A percentile compares a stretch with the other conserved stretches of the same genome.
Evolutionary conservation across 2,797 vertebrate species (phyloP).

Genomic region (Rhincodon typus): DNA sequence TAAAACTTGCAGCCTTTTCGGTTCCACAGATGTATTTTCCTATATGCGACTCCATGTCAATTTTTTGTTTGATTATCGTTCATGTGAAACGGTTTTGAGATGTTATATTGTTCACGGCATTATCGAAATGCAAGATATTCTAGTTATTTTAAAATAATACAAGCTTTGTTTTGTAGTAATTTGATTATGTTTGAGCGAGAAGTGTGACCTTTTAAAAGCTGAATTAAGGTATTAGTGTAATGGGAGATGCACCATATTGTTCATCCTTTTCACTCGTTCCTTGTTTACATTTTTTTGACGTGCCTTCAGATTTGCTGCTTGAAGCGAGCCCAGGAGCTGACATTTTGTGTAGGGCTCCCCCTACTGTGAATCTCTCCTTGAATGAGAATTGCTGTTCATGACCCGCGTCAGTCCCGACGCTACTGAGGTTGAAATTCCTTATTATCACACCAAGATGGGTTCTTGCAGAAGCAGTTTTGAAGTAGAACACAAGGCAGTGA

Average conservation of each 20-base stretch:
- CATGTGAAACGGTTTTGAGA: neutral
- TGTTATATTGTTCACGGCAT: neutral
- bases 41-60: neutral
- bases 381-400: neutral
- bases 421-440: neutral
- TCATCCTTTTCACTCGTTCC: neutral
- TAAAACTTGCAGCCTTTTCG: neutral
- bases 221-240: too few species aligned
- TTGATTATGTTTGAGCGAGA: neutral
- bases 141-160: neutral
- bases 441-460: neutral
- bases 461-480: neutral
- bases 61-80: neutral
- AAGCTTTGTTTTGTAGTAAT: neutral
- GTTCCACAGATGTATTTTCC: neutral
- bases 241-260: too few species aligned
- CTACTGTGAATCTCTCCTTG: neutral
- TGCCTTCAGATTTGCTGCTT: neutral
- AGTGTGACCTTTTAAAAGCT: neutral
- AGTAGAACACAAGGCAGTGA: neutral
- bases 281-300: conserved; percentile 22
- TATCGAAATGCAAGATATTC: neutral
- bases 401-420: neutral
- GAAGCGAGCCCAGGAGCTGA: neutral
- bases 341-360: neutral